Base-by-base conservation (phyloP, 2,888 invertebrate genomes). In the Amiota mariae region DNA sequence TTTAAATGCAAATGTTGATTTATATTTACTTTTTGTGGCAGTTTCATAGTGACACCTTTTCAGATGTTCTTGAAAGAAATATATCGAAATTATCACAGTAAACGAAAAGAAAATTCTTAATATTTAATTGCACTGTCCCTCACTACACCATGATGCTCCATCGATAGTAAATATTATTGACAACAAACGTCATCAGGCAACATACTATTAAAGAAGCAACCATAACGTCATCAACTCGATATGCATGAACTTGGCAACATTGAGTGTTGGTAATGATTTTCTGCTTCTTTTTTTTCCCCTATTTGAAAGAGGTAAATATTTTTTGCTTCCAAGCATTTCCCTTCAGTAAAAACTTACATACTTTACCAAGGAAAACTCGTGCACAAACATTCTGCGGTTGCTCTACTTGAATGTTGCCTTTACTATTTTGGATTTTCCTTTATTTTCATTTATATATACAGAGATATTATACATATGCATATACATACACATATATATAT, bases 191-290 rank as follows among this genome's bases (percentile, higher is more conserved):
- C 61, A 71, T 59, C 49, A 61, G 13, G 36, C 59, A 49, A 57
- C 36, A 36, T 36, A 36, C 24, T 3, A 2, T 1, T 2, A 6
- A n/a, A 48, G 20, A 46, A 66, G 12, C 20, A 66, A 13, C 56
- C 64, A 51, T 66, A 12, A 66, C 24, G 15, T 13, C 49, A 20
- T 63, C 49, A 67, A 54, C 12, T 47, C 51, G 66, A 66, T 46
- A 72, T 54, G 63, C 64, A 72, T 15, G 46, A 72, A 63, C 63
- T 36, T 49, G 54, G 54, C 63, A 61, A n/a, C 36, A 63, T 48
- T 15, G 47, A 64, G 64, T 64, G 64, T 15, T 64, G 64, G 64
- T 24, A 64, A 64, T 64, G 36, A 63, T 63, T 36, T 15, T 54
- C 15, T 54, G 57, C 10, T 66, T 48, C 18, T 63, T 15, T n/a